Evolutionary conservation across 2,797 vertebrate genomes (phyloP).

Genomic region (Tinamus major): DNA sequence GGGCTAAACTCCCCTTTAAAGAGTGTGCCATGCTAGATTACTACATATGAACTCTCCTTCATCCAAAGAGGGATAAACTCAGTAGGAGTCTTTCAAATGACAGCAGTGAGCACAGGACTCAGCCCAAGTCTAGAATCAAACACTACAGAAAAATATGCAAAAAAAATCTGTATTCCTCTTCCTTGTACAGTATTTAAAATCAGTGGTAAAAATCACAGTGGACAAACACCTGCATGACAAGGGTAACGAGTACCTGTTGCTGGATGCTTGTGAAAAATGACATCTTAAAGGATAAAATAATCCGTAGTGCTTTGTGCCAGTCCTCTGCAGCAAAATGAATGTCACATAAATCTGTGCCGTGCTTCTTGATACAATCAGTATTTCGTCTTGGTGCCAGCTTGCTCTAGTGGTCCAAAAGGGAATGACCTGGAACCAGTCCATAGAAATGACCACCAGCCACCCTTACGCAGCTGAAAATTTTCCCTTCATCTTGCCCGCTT

Average conservation of each 20-base stretch:
- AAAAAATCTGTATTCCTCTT: background rate
- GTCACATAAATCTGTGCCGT: background rate
- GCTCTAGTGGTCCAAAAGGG: background rate
- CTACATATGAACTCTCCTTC: background rate
- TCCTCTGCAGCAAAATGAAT: background rate
- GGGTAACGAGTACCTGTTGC: background rate
- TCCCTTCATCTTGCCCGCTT: background rate
- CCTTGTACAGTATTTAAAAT: background rate
- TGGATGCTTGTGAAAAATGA: background rate
- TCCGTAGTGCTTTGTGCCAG: background rate
- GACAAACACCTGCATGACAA: background rate
- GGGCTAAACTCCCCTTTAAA: constrained; percentile 21
- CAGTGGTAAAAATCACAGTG: background rate
- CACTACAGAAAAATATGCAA: background rate
- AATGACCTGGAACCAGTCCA: fast-evolving
- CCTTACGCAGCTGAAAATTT: background rate
- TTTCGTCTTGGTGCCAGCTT: background rate
- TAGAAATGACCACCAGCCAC: background rate
- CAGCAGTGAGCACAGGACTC: background rate
- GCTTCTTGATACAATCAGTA: background rate
- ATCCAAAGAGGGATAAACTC: constrained; percentile 5
- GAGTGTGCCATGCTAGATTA: constrained; percentile 4
- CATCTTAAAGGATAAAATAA: background rate
- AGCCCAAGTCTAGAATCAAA: background rate
- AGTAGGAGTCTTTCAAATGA: constrained; percentile 1